Evolutionary conservation across 1,140 invertebrate species (phyloP).

Genomic region (Sinella curviseta): DNA sequence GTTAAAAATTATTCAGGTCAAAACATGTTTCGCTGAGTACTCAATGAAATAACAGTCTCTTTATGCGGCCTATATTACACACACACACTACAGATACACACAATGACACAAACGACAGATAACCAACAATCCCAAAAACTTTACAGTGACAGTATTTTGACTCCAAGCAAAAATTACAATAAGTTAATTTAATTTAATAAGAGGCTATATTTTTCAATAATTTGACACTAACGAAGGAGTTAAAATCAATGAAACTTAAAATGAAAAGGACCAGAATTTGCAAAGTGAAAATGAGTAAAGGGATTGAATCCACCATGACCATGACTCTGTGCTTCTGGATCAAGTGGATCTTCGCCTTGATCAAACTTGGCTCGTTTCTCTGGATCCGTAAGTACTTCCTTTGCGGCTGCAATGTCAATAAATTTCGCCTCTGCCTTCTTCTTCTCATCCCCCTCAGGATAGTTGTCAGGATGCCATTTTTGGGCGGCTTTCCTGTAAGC

Average conservation of each 20-base stretch:
- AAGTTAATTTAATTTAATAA: not conserved
- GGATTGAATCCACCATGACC: conserved; percentile 72
- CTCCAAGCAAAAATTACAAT: no score
- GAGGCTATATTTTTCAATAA: not conserved
- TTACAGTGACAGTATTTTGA: no score
- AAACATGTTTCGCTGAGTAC: no score
- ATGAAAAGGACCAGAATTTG: conserved; percentile 81
- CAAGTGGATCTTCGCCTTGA: conserved; percentile 92
- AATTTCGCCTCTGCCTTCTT: conserved; percentile 96
- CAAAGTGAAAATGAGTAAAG: conserved; percentile 80
- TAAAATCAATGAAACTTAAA: conserved; percentile 86
- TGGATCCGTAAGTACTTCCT: conserved; percentile 84
- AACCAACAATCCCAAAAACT: no score
- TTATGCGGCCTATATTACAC: no score
- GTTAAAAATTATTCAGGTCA: no score
- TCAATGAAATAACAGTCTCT: no score
- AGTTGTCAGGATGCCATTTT: conserved; percentile 99
- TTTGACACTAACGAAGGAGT: not conserved
- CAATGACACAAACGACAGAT: no score
- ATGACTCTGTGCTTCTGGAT: conserved; percentile 75
- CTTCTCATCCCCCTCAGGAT: conserved; percentile 79
- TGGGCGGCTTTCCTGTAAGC: conserved; percentile 96
- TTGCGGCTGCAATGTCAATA: conserved; percentile 97
- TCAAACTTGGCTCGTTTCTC: conserved; percentile 92
- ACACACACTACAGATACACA: no score